phyloP scores from a whole-genome alignment of 2,888 invertebrate species.

The Lepidochrysops patricia region DNA sequence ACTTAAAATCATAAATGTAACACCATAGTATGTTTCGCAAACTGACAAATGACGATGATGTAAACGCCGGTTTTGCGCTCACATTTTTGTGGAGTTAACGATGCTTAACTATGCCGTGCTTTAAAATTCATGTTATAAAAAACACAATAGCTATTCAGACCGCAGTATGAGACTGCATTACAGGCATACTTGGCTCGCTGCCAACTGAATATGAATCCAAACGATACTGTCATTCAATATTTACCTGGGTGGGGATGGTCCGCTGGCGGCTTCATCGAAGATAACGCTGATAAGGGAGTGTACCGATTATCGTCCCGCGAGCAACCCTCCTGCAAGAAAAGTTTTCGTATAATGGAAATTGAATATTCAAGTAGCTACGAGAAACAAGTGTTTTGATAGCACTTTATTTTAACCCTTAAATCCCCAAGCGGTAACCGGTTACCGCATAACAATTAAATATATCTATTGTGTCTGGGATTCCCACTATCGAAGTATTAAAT shows the following conservation, averaged over 20 bases:
- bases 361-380: too few relatives aligned
- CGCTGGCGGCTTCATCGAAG: constrained; percentile 89
- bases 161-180: constrained; percentile 6
- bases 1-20: too few relatives aligned
- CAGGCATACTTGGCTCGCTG: background rate
- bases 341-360: constrained; percentile 13
- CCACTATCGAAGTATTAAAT: too few relatives aligned
- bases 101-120: background rate
- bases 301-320: constrained; percentile 75
- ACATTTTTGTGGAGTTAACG: background rate
- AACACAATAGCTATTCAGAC: constrained; percentile 5
- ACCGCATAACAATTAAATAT: too few relatives aligned
- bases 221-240: constrained; percentile 9
- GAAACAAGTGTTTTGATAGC: too few relatives aligned
- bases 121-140: constrained; percentile 2
- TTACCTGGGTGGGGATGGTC: constrained; percentile 76
- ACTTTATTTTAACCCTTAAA: too few relatives aligned
- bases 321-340: constrained; percentile 52
- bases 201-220: background rate
- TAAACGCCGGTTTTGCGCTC: background rate
- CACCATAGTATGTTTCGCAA: too few relatives aligned
- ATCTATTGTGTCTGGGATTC: too few relatives aligned
- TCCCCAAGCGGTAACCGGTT: too few relatives aligned
- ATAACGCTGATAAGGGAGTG: constrained; percentile 87
- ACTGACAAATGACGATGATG: background rate